These are phyloP conservation scores for Cyaniris semiargus DNA, from an alignment of 2,888 invertebrate species.

Conservation along the genomic window DNA sequence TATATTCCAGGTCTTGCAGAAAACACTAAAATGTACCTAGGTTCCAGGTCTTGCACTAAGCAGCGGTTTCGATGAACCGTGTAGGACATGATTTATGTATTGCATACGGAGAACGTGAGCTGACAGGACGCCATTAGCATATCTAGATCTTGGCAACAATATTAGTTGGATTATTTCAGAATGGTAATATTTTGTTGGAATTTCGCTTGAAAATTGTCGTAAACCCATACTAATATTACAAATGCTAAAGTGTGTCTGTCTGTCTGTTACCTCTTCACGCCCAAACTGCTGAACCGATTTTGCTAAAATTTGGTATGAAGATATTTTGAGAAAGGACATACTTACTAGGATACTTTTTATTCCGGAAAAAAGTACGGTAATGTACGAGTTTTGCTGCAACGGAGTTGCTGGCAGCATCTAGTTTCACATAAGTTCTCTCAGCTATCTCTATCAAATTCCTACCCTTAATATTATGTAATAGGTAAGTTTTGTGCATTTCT, in stretches of 20 bases:
- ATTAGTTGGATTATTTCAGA: conserved; percentile 10
- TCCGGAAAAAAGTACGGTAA: no score
- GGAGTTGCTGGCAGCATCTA: no score
- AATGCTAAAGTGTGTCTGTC: no score
- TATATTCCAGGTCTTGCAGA: neutral
- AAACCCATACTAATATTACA: no score
- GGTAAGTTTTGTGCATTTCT: conserved; percentile 20
- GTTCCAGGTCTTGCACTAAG: conserved; percentile 44
- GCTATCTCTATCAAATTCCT: neutral
- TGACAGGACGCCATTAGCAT: conserved; percentile 41
- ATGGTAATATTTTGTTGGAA: neutral
- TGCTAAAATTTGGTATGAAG: no score
- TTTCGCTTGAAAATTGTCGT: neutral
- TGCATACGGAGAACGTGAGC: conserved; percentile 32
- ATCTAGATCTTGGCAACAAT: conserved; percentile 26
- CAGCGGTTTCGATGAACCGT: conserved; percentile 60
- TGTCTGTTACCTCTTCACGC: no score
- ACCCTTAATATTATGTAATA: conserved; percentile 1
- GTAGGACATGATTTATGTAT: conserved; percentile 69
- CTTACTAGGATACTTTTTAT: no score
- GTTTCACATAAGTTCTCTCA: neutral
- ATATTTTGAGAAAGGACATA: no score
- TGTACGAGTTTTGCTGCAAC: no score
- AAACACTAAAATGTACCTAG: conserved; percentile 34
- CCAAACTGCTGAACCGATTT: no score